phyloP scores from a whole-genome alignment of 2,113 vertebrate species.

The Sigmodon hispidus region DNA sequence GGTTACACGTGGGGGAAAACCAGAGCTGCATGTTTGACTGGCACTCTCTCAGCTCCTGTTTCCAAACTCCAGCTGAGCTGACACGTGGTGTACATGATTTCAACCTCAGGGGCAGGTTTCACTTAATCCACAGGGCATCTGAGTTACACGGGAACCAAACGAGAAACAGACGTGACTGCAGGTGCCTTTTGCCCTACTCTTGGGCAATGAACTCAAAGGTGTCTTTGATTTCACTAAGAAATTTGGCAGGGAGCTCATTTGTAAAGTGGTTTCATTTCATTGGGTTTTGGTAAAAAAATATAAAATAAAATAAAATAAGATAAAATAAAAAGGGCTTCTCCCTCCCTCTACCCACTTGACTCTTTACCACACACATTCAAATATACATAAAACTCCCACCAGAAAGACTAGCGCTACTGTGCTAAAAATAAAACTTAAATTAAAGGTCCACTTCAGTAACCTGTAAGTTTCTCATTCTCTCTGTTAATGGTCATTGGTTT shows the following conservation, averaged over 20 bases:
- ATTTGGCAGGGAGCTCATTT: constrained; percentile 57
- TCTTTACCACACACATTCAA: constrained; percentile 40
- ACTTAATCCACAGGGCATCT: constrained; percentile 72
- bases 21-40: constrained; percentile 54
- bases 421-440: constrained; percentile 40
- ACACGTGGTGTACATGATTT: constrained; percentile 20
- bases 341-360: neutral
- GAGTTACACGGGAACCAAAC: constrained; percentile 73
- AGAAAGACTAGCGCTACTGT: constrained; percentile 8
- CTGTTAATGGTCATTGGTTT: constrained; percentile 15
- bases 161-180: constrained; percentile 72
- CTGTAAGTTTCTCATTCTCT: constrained; percentile 55
- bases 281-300: constrained; percentile 67
- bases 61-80: constrained; percentile 72
- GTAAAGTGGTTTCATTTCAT: constrained; percentile 66
- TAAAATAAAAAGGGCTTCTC: constrained; percentile 60
- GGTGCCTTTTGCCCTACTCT: constrained; percentile 56
- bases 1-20: neutral
- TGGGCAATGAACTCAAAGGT: constrained; percentile 65
- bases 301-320: too few relatives aligned
- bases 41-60: constrained; percentile 54
- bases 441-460: constrained; percentile 36
- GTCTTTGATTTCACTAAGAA: constrained; percentile 63
- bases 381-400: constrained; percentile 45
- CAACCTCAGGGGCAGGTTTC: constrained; percentile 70